phyloP scores from a whole-genome alignment of 2,113 vertebrate species.

The Stigmatopora argus region DNA sequence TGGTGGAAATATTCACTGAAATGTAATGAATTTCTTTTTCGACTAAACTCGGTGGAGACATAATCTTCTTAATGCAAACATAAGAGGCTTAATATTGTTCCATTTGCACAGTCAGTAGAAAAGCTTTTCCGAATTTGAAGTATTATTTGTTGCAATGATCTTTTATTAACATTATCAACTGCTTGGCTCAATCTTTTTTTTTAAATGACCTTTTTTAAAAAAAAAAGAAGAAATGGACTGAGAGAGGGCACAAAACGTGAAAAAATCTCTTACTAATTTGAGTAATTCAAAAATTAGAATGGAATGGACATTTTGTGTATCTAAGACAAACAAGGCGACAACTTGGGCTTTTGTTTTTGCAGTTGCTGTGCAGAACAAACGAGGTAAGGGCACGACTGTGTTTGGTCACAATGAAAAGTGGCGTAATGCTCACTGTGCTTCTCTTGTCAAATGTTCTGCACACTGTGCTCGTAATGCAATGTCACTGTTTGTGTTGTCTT shows the following conservation, averaged over 20 bases:
- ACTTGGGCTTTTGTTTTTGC: slow-evolving; percentile 66
- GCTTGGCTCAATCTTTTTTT: neutral
- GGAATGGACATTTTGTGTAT: slow-evolving; percentile 7
- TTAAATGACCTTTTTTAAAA: slow-evolving; percentile 16
- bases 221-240: neutral
- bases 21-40: slow-evolving; percentile 13
- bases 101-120: slow-evolving; percentile 8
- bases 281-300: neutral
- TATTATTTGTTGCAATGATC: slow-evolving; percentile 6
- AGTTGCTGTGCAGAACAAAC: slow-evolving; percentile 65
- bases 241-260: neutral
- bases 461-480: slow-evolving; percentile 10
- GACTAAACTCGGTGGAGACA: slow-evolving; percentile 8
- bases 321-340: slow-evolving; percentile 33
- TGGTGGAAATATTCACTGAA: slow-evolving; percentile 14
- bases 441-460: slow-evolving; percentile 11
- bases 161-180: slow-evolving; percentile 12
- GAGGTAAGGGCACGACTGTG: slow-evolving; percentile 60
- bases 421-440: slow-evolving; percentile 27
- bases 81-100: slow-evolving; percentile 27
- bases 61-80: slow-evolving; percentile 24
- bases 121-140: slow-evolving; percentile 4
- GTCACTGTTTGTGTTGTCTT: slow-evolving; percentile 21
- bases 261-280: neutral
- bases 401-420: slow-evolving; percentile 19